A percentile compares a stretch with the other conserved stretches of the same genome.
phyloP scores from a whole-genome alignment of 2,797 vertebrate species.

The Babyrousa celebensis region DNA sequence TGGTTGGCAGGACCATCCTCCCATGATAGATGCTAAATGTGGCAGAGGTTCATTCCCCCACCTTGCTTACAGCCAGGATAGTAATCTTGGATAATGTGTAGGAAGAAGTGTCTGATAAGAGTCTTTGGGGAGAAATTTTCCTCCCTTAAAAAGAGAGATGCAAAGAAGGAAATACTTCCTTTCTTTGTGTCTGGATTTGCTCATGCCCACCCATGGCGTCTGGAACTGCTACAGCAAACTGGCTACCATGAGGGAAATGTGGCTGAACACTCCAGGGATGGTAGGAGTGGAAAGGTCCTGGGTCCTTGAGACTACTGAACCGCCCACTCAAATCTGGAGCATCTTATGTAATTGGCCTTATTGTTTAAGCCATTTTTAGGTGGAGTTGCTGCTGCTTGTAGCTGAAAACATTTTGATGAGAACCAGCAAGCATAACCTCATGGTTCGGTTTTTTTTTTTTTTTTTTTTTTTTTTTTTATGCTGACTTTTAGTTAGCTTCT shows the following conservation, averaged over 20 bases:
- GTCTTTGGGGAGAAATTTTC: background rate
- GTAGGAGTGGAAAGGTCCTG: background rate
- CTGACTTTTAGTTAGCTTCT: background rate
- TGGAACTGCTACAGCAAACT: background rate
- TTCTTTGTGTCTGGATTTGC: conserved; percentile 21
- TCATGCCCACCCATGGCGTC: background rate
- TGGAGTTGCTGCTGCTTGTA: background rate
- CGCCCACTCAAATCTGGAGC: background rate
- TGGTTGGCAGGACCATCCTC: background rate
- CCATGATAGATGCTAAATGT: background rate
- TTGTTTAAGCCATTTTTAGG: background rate
- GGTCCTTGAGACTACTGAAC: background rate
- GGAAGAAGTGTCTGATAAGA: background rate
- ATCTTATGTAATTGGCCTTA: background rate
- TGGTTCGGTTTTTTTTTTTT: conserved; percentile 26
- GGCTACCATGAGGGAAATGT: background rate
- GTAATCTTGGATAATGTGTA: background rate
- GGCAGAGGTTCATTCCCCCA: background rate
- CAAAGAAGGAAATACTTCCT: background rate
- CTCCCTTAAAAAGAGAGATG: background rate
- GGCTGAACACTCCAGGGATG: background rate
- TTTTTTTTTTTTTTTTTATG: conserved; percentile 48
- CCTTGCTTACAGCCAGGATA: background rate
- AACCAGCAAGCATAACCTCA: background rate
- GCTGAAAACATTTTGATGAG: conserved; percentile 41